Evolutionary conservation across 2,888 invertebrate genomes (phyloP).

Genomic region (Hyles lineata): DNA sequence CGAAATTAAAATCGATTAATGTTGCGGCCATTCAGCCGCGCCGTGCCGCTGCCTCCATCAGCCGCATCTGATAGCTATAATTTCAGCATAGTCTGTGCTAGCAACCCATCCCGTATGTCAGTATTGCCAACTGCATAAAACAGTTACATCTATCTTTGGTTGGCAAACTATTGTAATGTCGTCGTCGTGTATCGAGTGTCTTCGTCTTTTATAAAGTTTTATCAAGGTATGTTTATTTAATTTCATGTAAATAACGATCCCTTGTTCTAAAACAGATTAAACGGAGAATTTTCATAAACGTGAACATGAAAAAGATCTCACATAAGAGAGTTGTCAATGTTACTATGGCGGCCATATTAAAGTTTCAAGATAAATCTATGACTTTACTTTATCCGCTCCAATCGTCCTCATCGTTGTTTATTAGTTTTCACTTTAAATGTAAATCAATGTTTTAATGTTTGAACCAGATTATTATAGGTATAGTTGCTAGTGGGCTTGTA

Average conservation of each 20-base stretch:
- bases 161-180: conserved; percentile 71
- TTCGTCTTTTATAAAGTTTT: conserved; percentile 82
- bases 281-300: neutral
- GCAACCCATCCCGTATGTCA: neutral
- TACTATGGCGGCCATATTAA: conserved; percentile 77
- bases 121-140: conserved; percentile 26
- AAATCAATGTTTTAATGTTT: conserved; percentile 32
- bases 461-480: conserved; percentile 28
- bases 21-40: too few relatives aligned
- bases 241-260: neutral
- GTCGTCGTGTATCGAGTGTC: conserved; percentile 81
- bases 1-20: too few relatives aligned
- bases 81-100: neutral
- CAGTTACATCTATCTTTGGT: conserved; percentile 40
- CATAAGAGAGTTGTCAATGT: conserved; percentile 41
- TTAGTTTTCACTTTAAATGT: conserved; percentile 36
- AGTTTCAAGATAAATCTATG: conserved; percentile 61
- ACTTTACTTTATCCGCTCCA: conserved; percentile 61
- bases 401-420: conserved; percentile 61
- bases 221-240: conserved; percentile 70
- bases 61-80: too few relatives aligned
- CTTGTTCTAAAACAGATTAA: neutral
- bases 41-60: too few relatives aligned
- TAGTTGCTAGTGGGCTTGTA: conserved; percentile 46
- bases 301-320: neutral